These are phyloP conservation scores for Silurus asotus DNA, from an alignment of 2,113 vertebrate species.

Conservation along the genomic window DNA sequence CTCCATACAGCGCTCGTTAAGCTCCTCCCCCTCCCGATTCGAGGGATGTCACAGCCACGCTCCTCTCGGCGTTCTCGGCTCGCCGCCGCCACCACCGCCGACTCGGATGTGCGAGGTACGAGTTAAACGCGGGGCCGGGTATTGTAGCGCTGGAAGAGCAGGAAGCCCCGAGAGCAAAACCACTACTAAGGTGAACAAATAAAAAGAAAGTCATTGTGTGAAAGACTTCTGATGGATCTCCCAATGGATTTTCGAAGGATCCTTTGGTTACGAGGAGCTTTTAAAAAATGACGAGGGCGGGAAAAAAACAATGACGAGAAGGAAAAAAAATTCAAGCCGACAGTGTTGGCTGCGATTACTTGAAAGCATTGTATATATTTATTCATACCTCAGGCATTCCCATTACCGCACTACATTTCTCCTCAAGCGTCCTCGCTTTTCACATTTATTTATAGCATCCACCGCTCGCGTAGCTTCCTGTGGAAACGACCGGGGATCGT, in stretches of 20 bases:
- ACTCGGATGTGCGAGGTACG: slow-evolving; percentile 80
- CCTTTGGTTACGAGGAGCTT: slow-evolving; percentile 22
- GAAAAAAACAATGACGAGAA: background rate
- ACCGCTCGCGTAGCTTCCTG: background rate
- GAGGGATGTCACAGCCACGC: slow-evolving; percentile 89
- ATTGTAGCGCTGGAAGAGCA: slow-evolving; percentile 66
- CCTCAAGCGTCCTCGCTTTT: background rate
- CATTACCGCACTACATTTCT: background rate
- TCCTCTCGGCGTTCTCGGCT: slow-evolving; percentile 86
- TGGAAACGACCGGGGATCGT: background rate
- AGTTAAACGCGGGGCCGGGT: slow-evolving; percentile 71
- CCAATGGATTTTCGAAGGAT: background rate
- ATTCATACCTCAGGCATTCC: slow-evolving; percentile 22
- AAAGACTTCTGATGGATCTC: background rate
- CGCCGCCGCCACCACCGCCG: slow-evolving; percentile 81
- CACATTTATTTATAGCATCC: background rate
- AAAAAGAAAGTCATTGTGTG: slow-evolving; percentile 58
- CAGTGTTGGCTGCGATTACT: slow-evolving; percentile 36
- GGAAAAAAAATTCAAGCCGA: background rate
- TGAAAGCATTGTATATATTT: slow-evolving; percentile 43
- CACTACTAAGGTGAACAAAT: slow-evolving; percentile 87
- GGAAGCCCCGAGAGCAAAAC: slow-evolving; percentile 81
- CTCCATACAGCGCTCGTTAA: slow-evolving; percentile 90
- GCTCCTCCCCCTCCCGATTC: slow-evolving; percentile 89
- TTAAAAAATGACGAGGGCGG: background rate